Evolutionary conservation across 2,113 vertebrate species (phyloP).

Genomic region (Anser cygnoides): DNA sequence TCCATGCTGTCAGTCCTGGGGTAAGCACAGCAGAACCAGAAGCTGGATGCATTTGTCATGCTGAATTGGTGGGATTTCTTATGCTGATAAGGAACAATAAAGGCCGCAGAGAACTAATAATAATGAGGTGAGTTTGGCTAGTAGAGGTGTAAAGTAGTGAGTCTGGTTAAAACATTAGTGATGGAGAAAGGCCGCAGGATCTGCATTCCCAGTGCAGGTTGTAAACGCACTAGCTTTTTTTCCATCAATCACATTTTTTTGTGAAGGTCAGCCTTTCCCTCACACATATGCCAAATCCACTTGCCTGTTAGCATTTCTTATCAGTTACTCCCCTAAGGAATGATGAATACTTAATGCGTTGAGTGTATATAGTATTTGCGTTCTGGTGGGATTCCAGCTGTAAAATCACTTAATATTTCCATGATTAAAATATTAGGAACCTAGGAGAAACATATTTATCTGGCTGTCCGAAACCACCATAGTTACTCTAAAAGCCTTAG

Average conservation of each 20-base stretch:
- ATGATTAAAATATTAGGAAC: constrained; percentile 30
- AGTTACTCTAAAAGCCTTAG: neutral
- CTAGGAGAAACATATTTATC: neutral
- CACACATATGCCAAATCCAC: neutral
- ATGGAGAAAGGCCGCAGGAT: neutral
- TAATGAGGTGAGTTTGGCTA: neutral
- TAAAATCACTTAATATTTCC: constrained; percentile 60
- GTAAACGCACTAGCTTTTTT: neutral
- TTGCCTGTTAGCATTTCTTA: constrained; percentile 37
- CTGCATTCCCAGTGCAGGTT: neutral
- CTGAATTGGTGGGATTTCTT: neutral
- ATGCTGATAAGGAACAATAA: constrained; percentile 4
- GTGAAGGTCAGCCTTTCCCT: constrained; percentile 13
- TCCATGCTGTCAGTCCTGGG: neutral
- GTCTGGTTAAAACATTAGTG: neutral
- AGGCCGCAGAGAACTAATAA: neutral
- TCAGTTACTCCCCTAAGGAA: constrained; percentile 27
- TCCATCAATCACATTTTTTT: constrained; percentile 5
- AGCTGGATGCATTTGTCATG: neutral
- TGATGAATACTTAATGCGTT: constrained; percentile 11
- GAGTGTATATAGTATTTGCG: constrained; percentile 18
- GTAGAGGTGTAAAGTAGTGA: neutral
- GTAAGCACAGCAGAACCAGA: neutral
- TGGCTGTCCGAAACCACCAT: neutral
- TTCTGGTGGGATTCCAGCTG: constrained; percentile 26